These are phyloP conservation scores for Acleris holmiana DNA, from an alignment of 2,888 invertebrate species.

Conservation along the genomic window DNA sequence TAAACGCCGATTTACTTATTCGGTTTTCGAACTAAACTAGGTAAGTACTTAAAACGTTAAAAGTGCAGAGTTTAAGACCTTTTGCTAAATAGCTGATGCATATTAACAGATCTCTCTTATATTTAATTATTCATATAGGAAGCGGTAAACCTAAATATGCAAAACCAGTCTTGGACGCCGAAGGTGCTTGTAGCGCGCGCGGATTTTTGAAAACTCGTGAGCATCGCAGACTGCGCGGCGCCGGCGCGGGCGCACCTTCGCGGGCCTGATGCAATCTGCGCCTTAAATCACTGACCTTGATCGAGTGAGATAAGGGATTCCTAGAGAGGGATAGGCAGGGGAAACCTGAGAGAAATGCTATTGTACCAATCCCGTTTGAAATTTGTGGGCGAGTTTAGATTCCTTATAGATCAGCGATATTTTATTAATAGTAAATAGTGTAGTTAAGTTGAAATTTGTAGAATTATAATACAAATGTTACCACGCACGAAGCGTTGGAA, in stretches of 20 bases:
- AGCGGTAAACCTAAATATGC: neutral
- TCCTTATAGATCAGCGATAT: constrained; percentile 18
- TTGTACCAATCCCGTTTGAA: constrained; percentile 33
- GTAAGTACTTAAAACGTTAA: too few relatives aligned
- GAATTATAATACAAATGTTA: neutral
- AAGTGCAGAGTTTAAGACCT: too few relatives aligned
- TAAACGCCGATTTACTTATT: too few relatives aligned
- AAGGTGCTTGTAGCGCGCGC: neutral
- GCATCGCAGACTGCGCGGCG: constrained; percentile 64
- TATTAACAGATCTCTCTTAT: too few relatives aligned
- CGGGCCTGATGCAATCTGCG: constrained; percentile 29
- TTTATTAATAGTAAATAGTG: neutral
- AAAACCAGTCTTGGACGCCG: constrained; percentile 3
- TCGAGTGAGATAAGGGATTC: constrained; percentile 33
- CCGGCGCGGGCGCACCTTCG: constrained; percentile 48
- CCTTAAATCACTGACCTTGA: constrained; percentile 30
- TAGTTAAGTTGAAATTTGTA: too few relatives aligned
- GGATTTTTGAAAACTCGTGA: constrained; percentile 34
- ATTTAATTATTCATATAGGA: neutral
- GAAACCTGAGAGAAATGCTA: constrained; percentile 33
- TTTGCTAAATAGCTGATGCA: too few relatives aligned
- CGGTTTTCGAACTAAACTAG: too few relatives aligned
- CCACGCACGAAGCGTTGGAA: too few relatives aligned
- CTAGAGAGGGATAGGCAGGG: constrained; percentile 29
- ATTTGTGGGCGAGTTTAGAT: constrained; percentile 24